Conservation (phyloP, 1,140 invertebrate genomes). For the Anthonomus grandis region DNA sequence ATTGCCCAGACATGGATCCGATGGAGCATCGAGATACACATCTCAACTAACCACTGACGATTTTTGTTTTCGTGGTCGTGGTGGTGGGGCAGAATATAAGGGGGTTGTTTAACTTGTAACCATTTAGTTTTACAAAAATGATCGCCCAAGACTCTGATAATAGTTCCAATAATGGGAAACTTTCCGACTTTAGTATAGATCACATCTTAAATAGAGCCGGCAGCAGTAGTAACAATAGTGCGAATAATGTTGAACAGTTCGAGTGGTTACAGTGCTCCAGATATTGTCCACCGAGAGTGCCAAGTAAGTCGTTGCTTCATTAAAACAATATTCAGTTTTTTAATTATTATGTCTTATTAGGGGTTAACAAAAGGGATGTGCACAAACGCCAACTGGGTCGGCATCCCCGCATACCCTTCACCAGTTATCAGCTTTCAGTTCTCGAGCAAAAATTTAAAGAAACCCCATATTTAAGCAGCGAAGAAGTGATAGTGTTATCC, state of each 20-base stretch:
- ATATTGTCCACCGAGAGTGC: slow-evolving; percentile 70
- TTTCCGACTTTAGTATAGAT: slow-evolving; percentile 54
- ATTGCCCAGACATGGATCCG: slow-evolving; percentile 35
- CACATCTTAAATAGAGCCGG: slow-evolving; percentile 51
- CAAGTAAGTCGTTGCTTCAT: slow-evolving; percentile 52
- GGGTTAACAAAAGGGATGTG: slow-evolving; percentile 41
- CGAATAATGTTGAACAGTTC: slow-evolving; percentile 35
- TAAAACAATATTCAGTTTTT: background rate
- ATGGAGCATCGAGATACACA: slow-evolving; percentile 15
- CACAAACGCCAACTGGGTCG: slow-evolving; percentile 55
- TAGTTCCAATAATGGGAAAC: slow-evolving; percentile 3
- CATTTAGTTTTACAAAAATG: slow-evolving; percentile 1
- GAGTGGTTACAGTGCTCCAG: slow-evolving; percentile 71
- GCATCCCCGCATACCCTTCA: slow-evolving; percentile 54
- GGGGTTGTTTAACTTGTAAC: slow-evolving; percentile 11
- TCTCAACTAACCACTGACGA: slow-evolving; percentile 17
- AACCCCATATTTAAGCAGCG: slow-evolving; percentile 54
- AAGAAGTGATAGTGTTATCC: slow-evolving; percentile 52
- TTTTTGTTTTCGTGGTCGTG: no score
- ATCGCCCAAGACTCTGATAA: no score
- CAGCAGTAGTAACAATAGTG: slow-evolving; percentile 17
- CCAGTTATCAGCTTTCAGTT: slow-evolving; percentile 52
- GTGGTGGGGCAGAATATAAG: slow-evolving; percentile 21
- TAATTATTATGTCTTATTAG: slow-evolving; percentile 32
- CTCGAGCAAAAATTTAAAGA: slow-evolving; percentile 55